phyloP scores from a whole-genome alignment of 2,888 invertebrate genomes.

The Eugnorisma glareosa region DNA sequence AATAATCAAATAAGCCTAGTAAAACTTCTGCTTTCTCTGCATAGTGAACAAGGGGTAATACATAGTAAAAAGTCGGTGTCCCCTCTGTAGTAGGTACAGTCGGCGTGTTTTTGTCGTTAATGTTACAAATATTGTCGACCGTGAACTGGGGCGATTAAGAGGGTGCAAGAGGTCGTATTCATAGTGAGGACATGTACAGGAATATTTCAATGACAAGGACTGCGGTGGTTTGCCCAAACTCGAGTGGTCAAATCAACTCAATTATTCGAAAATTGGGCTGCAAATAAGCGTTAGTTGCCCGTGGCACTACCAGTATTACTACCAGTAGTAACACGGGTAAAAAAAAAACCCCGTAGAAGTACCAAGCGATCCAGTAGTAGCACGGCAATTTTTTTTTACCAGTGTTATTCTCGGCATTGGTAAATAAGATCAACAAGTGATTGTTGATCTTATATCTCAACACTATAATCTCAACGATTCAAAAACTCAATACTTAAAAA shows the following conservation, averaged over 20 bases:
- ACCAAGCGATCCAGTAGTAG: no score
- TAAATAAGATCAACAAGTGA: no score
- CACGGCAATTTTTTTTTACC: no score
- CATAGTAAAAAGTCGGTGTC: constrained; percentile 36
- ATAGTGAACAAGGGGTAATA: not conserved
- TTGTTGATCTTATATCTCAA: no score
- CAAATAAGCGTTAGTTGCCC: no score
- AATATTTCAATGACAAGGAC: not conserved
- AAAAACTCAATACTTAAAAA: no score
- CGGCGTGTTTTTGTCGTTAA: constrained; percentile 77
- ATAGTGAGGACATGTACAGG: constrained; percentile 61
- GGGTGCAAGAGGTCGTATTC: constrained; percentile 68
- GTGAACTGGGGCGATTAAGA: constrained; percentile 73
- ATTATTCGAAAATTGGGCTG: not conserved
- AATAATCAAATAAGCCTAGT: not conserved
- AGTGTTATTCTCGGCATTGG: no score
- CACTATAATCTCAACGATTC: no score
- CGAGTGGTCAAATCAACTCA: not conserved
- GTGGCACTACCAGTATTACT: no score
- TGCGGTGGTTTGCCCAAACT: not conserved
- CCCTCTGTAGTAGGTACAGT: constrained; percentile 41
- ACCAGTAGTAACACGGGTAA: no score
- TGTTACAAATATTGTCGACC: constrained; percentile 83
- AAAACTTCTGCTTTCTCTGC: constrained; percentile 38
- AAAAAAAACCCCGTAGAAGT: no score